Evolutionary conservation across 1,140 invertebrate genomes (phyloP).

Genomic region (Musca vetustissima): DNA sequence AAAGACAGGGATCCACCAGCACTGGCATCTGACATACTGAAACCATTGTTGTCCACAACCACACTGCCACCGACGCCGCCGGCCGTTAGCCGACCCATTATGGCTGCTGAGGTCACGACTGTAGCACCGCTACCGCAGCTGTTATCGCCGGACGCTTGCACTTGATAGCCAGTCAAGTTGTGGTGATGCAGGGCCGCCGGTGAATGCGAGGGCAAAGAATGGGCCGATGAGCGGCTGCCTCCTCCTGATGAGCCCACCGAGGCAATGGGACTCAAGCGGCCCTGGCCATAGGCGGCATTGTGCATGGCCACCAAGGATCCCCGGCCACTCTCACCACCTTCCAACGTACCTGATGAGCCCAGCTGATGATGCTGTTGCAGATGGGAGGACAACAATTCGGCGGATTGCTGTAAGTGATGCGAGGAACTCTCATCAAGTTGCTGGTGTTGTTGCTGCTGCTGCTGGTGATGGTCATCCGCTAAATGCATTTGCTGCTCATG

Average conservation of each 20-base stretch:
- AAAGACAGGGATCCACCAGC: constrained; percentile 2
- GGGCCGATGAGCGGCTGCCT: constrained; percentile 50
- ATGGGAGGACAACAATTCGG: neutral
- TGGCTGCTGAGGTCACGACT: constrained; percentile 30
- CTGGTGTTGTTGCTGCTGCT: neutral
- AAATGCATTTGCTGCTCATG: constrained; percentile 3
- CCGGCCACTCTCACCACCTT: constrained; percentile 35
- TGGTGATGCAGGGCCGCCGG: constrained; percentile 41
- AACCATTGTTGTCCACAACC: neutral
- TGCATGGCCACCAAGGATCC: no score
- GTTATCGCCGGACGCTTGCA: neutral
- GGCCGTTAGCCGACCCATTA: constrained; percentile 31
- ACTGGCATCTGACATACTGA: neutral
- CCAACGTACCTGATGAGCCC: constrained; percentile 29
- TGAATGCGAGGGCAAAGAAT: constrained; percentile 48
- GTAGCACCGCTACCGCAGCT: constrained; percentile 30
- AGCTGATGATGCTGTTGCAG: neutral
- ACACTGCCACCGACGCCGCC: constrained; percentile 25
- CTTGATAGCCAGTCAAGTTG: constrained; percentile 29
- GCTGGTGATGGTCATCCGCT: neutral
- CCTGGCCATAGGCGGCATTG: constrained; percentile 8
- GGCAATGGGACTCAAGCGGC: constrained; percentile 48
- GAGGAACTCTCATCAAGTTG: neutral
- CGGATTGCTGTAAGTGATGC: neutral
- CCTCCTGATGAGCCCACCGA: constrained; percentile 39